These are phyloP conservation scores for Chrysomallon squamiferum DNA, from an alignment of 1,140 invertebrate species.

Conservation along the genomic window DNA sequence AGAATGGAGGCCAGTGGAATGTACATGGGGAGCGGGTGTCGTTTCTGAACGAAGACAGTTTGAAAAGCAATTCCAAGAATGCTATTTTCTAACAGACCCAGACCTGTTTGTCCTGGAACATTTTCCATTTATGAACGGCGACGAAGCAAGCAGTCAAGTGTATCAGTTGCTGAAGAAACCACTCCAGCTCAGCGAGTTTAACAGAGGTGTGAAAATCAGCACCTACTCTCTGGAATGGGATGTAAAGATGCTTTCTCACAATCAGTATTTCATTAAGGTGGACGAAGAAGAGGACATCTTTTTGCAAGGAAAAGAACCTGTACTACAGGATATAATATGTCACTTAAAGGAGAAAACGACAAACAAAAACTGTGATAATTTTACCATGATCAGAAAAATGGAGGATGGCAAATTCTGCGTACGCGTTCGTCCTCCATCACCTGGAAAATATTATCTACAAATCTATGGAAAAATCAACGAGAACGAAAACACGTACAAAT, in stretches of 20 bases:
- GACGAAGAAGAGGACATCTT: slow-evolving; percentile 18
- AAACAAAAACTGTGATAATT: slow-evolving; percentile 6
- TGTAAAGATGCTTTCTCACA: slow-evolving; percentile 16
- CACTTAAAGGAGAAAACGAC: slow-evolving; percentile 8
- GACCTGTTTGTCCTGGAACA: slow-evolving; percentile 65
- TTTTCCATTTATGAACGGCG: slow-evolving; percentile 60
- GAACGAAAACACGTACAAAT: slow-evolving; percentile 10
- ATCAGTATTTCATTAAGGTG: slow-evolving; percentile 13
- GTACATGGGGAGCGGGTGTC: slow-evolving; percentile 64
- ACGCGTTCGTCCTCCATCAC: slow-evolving; percentile 12
- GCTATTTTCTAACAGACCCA: slow-evolving; percentile 66
- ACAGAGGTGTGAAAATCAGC: slow-evolving; percentile 18
- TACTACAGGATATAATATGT: slow-evolving; percentile 15
- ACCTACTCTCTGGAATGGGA: slow-evolving; percentile 14
- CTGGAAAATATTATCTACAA: slow-evolving; percentile 10
- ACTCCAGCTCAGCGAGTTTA: slow-evolving; percentile 29
- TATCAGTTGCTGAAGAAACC: slow-evolving; percentile 37
- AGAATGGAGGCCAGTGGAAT: slow-evolving; percentile 50
- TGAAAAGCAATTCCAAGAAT: slow-evolving; percentile 42
- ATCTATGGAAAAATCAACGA: slow-evolving; percentile 19
- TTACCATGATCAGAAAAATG: slow-evolving; percentile 12
- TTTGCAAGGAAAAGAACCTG: slow-evolving; percentile 12
- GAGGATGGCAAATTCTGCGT: slow-evolving; percentile 16
- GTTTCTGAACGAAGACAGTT: slow-evolving; percentile 32
- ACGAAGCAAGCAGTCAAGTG: slow-evolving; percentile 28